Percentiles rank a stretch among this genome's conserved stretches.
Evolutionary conservation across 2,113 vertebrate species (phyloP).

Genomic region (Paramisgurnus dabryanus): DNA sequence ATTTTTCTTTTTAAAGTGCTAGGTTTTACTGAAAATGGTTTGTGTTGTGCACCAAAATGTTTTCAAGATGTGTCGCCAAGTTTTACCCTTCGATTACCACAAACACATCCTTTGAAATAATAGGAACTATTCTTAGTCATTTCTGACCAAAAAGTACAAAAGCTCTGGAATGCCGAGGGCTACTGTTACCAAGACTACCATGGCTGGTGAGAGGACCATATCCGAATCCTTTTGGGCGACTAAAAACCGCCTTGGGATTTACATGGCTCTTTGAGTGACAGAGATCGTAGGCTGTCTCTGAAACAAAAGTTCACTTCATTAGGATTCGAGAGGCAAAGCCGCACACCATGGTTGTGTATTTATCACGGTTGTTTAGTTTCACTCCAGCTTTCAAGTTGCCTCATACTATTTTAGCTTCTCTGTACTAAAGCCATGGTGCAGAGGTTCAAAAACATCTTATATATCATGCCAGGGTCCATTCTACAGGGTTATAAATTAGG

Average conservation of each 20-base stretch:
- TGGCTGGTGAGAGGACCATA: slow-evolving; percentile 63
- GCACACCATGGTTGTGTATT: slow-evolving; percentile 63
- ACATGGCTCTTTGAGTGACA: slow-evolving; percentile 65
- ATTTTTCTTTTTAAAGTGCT: slow-evolving; percentile 10
- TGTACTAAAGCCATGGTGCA: slow-evolving; percentile 59
- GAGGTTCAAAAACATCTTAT: slow-evolving; percentile 44
- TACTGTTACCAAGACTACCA: slow-evolving; percentile 62
- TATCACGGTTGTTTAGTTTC: slow-evolving; percentile 64
- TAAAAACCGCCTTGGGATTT: slow-evolving; percentile 61
- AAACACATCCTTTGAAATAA: neutral
- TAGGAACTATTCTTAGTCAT: slow-evolving; percentile 53
- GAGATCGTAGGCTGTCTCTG: slow-evolving; percentile 66
- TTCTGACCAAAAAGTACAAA: slow-evolving; percentile 62
- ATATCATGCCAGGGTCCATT: slow-evolving; percentile 15
- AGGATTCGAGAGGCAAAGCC: slow-evolving; percentile 67
- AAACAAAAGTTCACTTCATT: slow-evolving; percentile 79
- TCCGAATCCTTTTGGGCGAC: slow-evolving; percentile 58
- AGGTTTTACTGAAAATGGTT: slow-evolving; percentile 13
- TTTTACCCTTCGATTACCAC: slow-evolving; percentile 13
- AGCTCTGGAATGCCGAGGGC: slow-evolving; percentile 52
- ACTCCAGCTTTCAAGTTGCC: slow-evolving; percentile 55
- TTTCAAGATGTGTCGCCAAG: neutral
- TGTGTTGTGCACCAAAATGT: slow-evolving; percentile 22
- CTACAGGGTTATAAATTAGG: slow-evolving; percentile 10
- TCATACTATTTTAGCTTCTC: slow-evolving; percentile 49